Percentiles rank a stretch among this genome's conserved stretches.
Conservation (phyloP, 2,113 vertebrate genomes). For the Syngnathus floridae region DNA sequence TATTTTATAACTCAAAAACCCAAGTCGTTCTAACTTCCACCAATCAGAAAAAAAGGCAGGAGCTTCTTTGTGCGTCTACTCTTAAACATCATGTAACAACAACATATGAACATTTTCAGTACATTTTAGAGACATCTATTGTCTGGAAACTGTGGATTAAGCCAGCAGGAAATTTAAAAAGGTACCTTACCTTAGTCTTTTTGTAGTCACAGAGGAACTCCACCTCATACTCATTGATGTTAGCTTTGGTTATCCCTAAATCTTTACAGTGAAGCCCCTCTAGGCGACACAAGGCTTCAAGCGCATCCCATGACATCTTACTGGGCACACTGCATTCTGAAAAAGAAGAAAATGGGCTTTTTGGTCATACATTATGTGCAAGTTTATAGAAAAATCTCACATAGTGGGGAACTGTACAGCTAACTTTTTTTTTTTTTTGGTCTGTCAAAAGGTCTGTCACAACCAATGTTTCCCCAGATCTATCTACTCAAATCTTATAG, state of each 20-base stretch:
- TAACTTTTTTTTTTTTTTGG: background rate
- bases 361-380: background rate
- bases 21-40: background rate
- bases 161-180: background rate
- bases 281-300: constrained; percentile 73
- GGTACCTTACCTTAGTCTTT: constrained; percentile 59
- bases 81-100: background rate
- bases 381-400: background rate
- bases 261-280: constrained; percentile 68
- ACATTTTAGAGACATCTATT: background rate
- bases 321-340: constrained; percentile 73
- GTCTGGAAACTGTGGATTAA: too few species aligned
- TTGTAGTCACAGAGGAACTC: constrained; percentile 86
- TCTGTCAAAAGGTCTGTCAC: background rate
- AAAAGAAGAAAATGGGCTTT: background rate
- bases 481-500: too few species aligned
- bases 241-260: constrained; percentile 71
- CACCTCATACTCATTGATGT: constrained; percentile 79
- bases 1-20: background rate
- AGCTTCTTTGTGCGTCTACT: background rate
- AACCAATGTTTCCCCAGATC: too few species aligned
- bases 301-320: constrained; percentile 70
- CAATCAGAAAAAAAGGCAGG: background rate
- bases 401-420: background rate
- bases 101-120: background rate